These are phyloP conservation scores for Tragulus kanchil DNA, from an alignment of 2,113 vertebrate genomes.

Conservation along the genomic window DNA sequence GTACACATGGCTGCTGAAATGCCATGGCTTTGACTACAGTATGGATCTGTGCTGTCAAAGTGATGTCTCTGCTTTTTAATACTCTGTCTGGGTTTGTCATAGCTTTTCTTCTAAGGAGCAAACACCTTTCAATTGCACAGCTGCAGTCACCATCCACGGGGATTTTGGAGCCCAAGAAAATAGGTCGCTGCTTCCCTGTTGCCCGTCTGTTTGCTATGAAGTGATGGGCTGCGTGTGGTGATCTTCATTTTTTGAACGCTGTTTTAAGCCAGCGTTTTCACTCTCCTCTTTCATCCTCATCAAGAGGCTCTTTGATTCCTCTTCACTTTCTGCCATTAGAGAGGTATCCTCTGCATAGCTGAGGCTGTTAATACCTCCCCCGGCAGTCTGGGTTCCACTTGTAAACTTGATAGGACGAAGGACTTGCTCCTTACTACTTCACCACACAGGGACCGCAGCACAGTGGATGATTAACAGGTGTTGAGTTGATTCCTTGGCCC, in stretches of 20 bases:
- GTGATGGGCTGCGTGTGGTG: background rate
- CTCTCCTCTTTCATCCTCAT: background rate
- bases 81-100: background rate
- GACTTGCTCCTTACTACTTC: background rate
- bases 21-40: background rate
- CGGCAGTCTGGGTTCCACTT: background rate
- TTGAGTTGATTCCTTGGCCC: too few species aligned
- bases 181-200: background rate
- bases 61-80: background rate
- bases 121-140: background rate
- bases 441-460: background rate
- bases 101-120: background rate
- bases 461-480: rapidly evolving
- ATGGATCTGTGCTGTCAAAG: background rate
- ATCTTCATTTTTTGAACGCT: background rate
- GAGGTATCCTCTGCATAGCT: background rate
- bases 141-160: background rate
- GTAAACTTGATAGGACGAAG: background rate
- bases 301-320: background rate
- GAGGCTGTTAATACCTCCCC: background rate
- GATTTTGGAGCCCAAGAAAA: background rate
- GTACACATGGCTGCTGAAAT: background rate
- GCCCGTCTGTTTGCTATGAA: background rate
- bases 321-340: background rate
- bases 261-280: background rate